Percentiles rank a stretch among this genome's conserved stretches.
phyloP scores from a whole-genome alignment of 2,113 vertebrate species.

The Sebastes schlegelii region DNA sequence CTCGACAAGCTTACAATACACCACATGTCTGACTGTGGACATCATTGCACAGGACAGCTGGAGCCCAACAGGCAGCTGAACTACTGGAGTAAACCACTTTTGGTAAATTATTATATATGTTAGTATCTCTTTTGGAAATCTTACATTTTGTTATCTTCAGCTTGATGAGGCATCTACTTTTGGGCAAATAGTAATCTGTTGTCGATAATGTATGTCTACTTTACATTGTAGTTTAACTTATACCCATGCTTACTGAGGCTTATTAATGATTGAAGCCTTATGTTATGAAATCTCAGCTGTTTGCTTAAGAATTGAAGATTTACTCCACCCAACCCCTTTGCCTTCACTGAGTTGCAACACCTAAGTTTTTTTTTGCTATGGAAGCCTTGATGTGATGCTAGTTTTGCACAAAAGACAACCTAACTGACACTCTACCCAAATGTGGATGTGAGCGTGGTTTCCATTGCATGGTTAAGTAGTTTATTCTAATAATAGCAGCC shows the following conservation, averaged over 20 bases:
- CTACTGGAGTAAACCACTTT: not conserved
- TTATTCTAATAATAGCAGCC: constrained; percentile 16
- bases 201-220: not conserved
- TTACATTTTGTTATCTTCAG: not conserved
- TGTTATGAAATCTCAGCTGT: not conserved
- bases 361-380: not conserved
- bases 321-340: constrained; percentile 13
- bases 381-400: not conserved
- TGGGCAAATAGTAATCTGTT: not conserved
- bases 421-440: not conserved
- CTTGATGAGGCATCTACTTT: not conserved
- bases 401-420: not conserved
- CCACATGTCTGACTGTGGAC: constrained; percentile 1
- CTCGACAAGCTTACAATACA: constrained; percentile 47
- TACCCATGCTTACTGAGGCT: not conserved
- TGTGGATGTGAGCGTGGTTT: not conserved
- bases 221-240: not conserved
- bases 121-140: too few relatives aligned
- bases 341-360: not conserved
- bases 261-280: not conserved
- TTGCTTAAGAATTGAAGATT: constrained; percentile 6
- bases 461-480: not conserved
- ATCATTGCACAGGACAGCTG: not conserved
- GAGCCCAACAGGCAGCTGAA: not conserved
- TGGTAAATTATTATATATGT: not conserved